Evolutionary conservation across 2,113 vertebrate genomes (phyloP).

Genomic region (Melanerpes formicivorus): DNA sequence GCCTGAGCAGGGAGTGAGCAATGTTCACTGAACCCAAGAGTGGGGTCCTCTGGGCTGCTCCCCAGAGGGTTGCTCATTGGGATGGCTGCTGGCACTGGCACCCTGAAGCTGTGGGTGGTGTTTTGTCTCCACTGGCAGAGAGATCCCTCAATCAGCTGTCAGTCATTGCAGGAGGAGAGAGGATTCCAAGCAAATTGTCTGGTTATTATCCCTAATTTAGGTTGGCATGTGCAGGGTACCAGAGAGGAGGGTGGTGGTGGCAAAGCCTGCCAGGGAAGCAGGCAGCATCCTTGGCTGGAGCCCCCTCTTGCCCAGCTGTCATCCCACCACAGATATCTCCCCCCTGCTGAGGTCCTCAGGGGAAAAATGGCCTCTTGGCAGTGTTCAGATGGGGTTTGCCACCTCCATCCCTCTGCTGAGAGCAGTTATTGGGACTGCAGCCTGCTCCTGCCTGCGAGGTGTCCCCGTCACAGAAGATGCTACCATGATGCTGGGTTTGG

Average conservation of each 20-base stretch:
- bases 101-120: not conserved
- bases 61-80: not conserved
- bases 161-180: not conserved
- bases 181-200: not conserved
- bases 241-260: not conserved
- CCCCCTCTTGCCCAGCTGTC: fast-evolving
- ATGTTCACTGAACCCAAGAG: not conserved
- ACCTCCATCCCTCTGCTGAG: not conserved
- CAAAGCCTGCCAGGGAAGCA: not conserved
- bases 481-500: not conserved
- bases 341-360: not conserved
- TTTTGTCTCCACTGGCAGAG: not conserved
- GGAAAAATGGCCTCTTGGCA: not conserved
- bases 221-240: not conserved
- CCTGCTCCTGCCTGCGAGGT: not conserved
- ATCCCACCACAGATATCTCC: not conserved
- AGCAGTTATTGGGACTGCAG: not conserved
- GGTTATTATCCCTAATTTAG: conserved; percentile 1
- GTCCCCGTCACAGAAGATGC: not conserved
- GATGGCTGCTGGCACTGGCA: not conserved
- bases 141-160: not conserved
- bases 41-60: not conserved
- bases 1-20: not conserved
- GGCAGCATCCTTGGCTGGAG: not conserved
- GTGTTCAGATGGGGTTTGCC: not conserved